Percentiles rank a stretch among this genome's conserved stretches.
Evolutionary conservation across 2,888 invertebrate genomes (phyloP).

Genomic region (Parnassius smintheus): DNA sequence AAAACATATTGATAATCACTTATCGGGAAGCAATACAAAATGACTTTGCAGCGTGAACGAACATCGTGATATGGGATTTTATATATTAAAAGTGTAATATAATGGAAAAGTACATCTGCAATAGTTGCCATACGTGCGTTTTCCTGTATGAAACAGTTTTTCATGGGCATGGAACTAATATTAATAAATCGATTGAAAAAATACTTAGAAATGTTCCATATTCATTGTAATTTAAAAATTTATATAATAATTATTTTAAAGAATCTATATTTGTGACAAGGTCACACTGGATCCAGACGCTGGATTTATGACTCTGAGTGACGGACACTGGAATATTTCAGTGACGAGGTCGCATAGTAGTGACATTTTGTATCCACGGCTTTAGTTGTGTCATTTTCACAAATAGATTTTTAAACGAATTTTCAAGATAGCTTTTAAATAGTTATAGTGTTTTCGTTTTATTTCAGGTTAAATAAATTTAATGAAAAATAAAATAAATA

Average conservation of each 20-base stretch:
- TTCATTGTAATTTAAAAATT: neutral
- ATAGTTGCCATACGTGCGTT: too few species aligned
- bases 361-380: slow-evolving; percentile 39
- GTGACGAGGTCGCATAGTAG: slow-evolving; percentile 29
- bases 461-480: too few species aligned
- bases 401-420: neutral
- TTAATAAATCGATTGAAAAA: neutral
- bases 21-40: too few species aligned
- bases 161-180: too few species aligned
- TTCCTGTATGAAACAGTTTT: too few species aligned
- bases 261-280: slow-evolving; percentile 28
- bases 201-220: neutral
- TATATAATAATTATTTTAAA: neutral
- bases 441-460: neutral
- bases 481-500: too few species aligned
- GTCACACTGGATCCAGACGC: slow-evolving; percentile 25
- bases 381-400: neutral
- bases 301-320: slow-evolving; percentile 26
- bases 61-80: too few species aligned
- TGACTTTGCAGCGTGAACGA: too few species aligned
- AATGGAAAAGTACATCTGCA: too few species aligned
- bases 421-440: neutral
- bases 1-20: too few species aligned
- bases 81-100: too few species aligned
- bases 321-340: slow-evolving; percentile 34